A percentile compares a stretch with the other conserved stretches of the same genome.
Evolutionary conservation across 2,888 invertebrate genomes (phyloP).

Genomic region (Leptinotarsa rubiginosa): DNA sequence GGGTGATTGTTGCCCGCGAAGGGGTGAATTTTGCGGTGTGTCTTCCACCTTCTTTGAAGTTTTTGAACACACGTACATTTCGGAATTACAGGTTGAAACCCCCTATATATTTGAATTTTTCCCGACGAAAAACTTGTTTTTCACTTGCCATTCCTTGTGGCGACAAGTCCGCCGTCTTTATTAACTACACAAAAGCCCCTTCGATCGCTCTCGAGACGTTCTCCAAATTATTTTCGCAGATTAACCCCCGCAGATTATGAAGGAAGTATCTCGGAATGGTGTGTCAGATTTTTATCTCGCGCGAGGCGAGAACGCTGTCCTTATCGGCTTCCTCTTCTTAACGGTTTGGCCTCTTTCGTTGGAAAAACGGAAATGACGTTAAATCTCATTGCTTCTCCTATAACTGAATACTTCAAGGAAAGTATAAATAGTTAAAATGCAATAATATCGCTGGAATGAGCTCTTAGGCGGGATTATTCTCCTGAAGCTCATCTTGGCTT

Average conservation of each 20-base stretch:
- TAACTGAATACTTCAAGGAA: slow-evolving; percentile 36
- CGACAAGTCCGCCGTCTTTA: background rate
- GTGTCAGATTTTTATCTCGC: slow-evolving; percentile 7
- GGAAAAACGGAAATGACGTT: slow-evolving; percentile 40
- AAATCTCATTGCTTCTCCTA: slow-evolving; percentile 35
- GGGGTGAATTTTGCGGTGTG: no score
- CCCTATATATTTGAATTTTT: no score
- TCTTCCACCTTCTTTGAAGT: no score
- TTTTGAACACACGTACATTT: no score
- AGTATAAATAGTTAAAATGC: slow-evolving; percentile 37
- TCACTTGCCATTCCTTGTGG: background rate
- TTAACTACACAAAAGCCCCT: slow-evolving; percentile 6
- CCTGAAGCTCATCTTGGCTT: slow-evolving; percentile 8
- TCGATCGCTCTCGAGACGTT: background rate
- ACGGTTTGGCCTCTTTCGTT: slow-evolving; percentile 32
- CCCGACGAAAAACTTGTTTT: background rate
- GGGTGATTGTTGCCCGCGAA: no score
- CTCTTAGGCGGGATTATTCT: slow-evolving; percentile 25
- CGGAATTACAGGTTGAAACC: no score
- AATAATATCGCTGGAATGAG: slow-evolving; percentile 30
- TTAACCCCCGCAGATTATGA: slow-evolving; percentile 11
- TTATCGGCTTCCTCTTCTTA: slow-evolving; percentile 43
- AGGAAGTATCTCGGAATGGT: slow-evolving; percentile 1
- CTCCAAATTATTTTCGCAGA: slow-evolving; percentile 4
- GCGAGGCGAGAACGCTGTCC: slow-evolving; percentile 6